phyloP scores from a whole-genome alignment of 2,888 invertebrate genomes.

The Seira sanloemensis region DNA sequence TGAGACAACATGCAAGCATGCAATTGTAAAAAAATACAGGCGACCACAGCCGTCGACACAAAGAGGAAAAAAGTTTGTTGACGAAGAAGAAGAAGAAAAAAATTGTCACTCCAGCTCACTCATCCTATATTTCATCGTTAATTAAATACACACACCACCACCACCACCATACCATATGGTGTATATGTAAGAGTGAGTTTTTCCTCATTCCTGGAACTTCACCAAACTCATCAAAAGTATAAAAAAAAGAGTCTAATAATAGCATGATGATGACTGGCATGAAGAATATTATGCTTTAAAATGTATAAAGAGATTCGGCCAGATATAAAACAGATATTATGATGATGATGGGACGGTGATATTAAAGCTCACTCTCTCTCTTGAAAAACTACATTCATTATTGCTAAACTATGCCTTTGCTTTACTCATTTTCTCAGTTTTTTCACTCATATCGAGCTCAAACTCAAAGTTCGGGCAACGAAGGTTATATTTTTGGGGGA shows the following conservation, averaged over 20 bases:
- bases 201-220: conserved; percentile 62
- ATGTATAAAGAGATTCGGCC: not conserved
- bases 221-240: conserved; percentile 57
- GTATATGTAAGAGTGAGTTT: conserved; percentile 22
- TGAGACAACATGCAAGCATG: conserved; percentile 42
- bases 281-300: conserved; percentile 6
- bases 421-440: not conserved
- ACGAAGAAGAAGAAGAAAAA: conserved; percentile 40
- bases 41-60: conserved; percentile 22
- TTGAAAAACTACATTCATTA: conserved; percentile 45
- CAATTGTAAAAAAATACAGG: conserved; percentile 20
- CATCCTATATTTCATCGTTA: conserved; percentile 62
- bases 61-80: conserved; percentile 23
- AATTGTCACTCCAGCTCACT: conserved; percentile 58
- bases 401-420: not conserved
- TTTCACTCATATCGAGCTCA: too few relatives aligned
- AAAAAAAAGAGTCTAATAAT: conserved; percentile 6
- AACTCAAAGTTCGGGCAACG: not conserved
- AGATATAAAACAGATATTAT: not conserved
- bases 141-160: conserved; percentile 58
- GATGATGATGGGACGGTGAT: not conserved
- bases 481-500: conserved; percentile 32
- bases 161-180: conserved; percentile 52
- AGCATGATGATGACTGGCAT: conserved; percentile 40
- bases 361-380: not conserved